Conservation (phyloP, 2,113 vertebrate species). For the Tychaedon coryphoeus region DNA sequence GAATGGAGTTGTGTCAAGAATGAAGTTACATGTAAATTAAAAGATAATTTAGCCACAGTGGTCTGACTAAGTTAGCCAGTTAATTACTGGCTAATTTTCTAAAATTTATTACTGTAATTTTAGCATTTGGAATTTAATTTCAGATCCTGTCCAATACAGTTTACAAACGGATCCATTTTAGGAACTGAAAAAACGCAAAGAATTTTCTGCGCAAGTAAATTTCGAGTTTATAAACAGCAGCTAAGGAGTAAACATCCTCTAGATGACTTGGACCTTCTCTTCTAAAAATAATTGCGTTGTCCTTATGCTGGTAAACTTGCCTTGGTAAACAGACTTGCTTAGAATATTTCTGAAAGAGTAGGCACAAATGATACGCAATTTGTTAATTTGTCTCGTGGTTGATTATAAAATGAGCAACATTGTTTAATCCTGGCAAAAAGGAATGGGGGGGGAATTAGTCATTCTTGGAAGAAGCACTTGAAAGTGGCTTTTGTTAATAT, state of each 20-base stretch:
- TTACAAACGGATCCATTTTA: background rate
- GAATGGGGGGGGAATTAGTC: conserved; percentile 34
- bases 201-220: conserved; percentile 43
- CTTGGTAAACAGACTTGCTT: conserved; percentile 5
- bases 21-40: background rate
- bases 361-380: background rate
- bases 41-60: conserved; percentile 9
- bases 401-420: conserved; percentile 64
- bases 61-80: conserved; percentile 10
- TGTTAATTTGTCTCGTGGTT: conserved; percentile 58
- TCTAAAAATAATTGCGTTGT: background rate
- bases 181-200: background rate
- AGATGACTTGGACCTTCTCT: background rate
- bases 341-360: conserved; percentile 1
- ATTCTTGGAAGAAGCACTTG: conserved; percentile 53
- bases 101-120: conserved; percentile 20
- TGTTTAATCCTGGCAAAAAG: conserved; percentile 66
- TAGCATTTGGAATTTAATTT: background rate
- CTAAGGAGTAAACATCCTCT: conserved; percentile 52
- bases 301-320: background rate
- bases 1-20: conserved; percentile 43
- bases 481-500: conserved; percentile 74
- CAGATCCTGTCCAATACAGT: background rate
- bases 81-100: conserved; percentile 45
- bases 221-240: conserved; percentile 68